Evolutionary conservation across 2,888 invertebrate species (phyloP).

Genomic region (Lymantria dispar): DNA sequence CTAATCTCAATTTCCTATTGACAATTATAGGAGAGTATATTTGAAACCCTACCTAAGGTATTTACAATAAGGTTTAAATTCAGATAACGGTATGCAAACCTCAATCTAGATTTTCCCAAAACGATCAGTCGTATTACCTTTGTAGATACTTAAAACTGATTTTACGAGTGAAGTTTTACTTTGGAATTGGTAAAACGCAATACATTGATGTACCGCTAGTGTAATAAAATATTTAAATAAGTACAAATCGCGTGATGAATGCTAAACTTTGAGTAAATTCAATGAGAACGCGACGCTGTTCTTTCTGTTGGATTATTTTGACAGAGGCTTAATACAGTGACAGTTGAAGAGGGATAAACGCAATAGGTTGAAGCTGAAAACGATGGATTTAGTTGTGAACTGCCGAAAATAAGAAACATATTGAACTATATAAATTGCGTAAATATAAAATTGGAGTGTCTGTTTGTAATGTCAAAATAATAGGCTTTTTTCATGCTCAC

Average conservation of each 20-base stretch:
- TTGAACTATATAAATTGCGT: no score
- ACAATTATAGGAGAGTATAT: no score
- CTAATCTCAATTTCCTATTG: no score
- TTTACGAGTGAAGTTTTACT: slow-evolving; percentile 32
- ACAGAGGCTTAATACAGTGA: slow-evolving; percentile 22
- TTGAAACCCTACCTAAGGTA: no score
- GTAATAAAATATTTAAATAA: slow-evolving; percentile 10
- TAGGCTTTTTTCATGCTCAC: no score
- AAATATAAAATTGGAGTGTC: no score
- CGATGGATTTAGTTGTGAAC: slow-evolving; percentile 7
- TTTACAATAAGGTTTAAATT: neutral
- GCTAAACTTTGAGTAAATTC: slow-evolving; percentile 4
- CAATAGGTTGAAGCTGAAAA: slow-evolving; percentile 15
- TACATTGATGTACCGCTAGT: slow-evolving; percentile 25
- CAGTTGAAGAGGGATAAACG: slow-evolving; percentile 21
- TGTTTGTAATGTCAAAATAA: no score
- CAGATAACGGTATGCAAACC: slow-evolving; percentile 13
- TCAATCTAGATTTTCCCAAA: slow-evolving; percentile 30
- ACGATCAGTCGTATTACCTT: slow-evolving; percentile 33
- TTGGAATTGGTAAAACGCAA: slow-evolving; percentile 7
- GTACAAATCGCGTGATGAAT: slow-evolving; percentile 20
- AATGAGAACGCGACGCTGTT: slow-evolving; percentile 9
- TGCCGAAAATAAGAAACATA: no score
- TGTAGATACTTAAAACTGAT: slow-evolving; percentile 37
- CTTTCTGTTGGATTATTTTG: slow-evolving; percentile 24